Evolutionary conservation across 64 coral and sea anemone species (phyloP), one percentile per base, ranked within the genome.

Genomic region (Actinia equina): DNA sequence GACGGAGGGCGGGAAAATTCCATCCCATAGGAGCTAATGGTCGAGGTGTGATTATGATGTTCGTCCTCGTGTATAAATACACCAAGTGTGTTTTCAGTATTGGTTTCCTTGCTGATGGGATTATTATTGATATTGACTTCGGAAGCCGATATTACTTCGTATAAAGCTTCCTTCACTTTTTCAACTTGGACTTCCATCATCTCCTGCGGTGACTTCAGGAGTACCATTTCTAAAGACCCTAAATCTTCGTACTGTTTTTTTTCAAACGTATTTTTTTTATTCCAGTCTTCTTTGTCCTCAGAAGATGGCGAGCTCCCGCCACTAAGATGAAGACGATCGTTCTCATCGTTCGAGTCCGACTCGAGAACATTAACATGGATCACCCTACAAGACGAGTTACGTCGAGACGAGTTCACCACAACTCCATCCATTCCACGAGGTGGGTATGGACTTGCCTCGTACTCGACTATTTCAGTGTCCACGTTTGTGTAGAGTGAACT

Each of bases 111-210:
- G 26, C 56, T 3, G 52, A 85, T 22, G 22, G 83, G 83, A 59
- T 63, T 85, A 22, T 85, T 85, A 59, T 85, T 85, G 15, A 85
- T 61, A 6, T 85, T 59, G 6, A 85, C 83, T 56, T 85, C 88
- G 14, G 88, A 89, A 27, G 88, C 80, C n/a, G 94, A 67, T 45
- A 93, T 89, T 0, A 91, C 94, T 25, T 97, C 91, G 22, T 86
- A 90, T 25, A 97, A 74, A 17, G 88, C 94, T 7, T 97, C 94
- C 77, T 93, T 97, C 2, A 97, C n/a, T 42, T 87, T 93, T 42
- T 88, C 86, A 26, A 93, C 86, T 56, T 97, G 78, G 37, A 78
- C 56, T 18, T 91, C 91, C 23, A 86, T 91, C 56, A 90, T 71
- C 6, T 77, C 64, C 16, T 89, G 88, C 43, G 81, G 71, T 23